Evolutionary conservation across 2,797 vertebrate species (phyloP), one percentile per base, ranked within the genome.

Genomic region (Lycodopsis pacificus): DNA sequence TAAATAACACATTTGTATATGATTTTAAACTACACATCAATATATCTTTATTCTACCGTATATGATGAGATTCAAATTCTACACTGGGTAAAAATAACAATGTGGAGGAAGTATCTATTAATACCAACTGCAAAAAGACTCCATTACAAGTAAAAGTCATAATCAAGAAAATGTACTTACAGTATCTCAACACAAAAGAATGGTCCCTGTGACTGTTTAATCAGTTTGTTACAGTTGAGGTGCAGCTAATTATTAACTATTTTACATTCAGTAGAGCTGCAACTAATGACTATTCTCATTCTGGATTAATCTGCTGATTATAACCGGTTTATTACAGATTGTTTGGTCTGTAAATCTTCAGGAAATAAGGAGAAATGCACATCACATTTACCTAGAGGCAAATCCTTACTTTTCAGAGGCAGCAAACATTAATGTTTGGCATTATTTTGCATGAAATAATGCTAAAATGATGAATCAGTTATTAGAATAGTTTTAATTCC

Each of bases 401-500:
- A 30, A 58, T 9, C 2, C 0, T 25, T 0, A 25, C 40, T 13
- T 58, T 8, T 38, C 7, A 13, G 34, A 59, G 9, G 25, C 12
- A 25, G 20, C 11, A 38, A 65, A 4, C 3, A 32, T 27, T 0
- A 53, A 17, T 57, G 5, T 56, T 67, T 36, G 5, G 5, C 2
- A 17, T 14, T 38, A 42, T 30, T 30, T 71, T 27, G 4, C 32
- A 64, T 22, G 1, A 71, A 19, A 64, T 40, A 51, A 14, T 0
- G 13, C 0, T 17, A 17, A 3, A 51, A 7, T 0, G 3, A n/a
- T 40, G 4, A 40, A 42, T 22, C 1, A 15, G 8, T 25, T 13
- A 53, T 22, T 7, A 5, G 10, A 58, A 32, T 20, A 5, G 4
- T 46, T 79, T 11, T 1, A 1, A 56, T 46, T 9, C 27, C 15